A percentile compares a stretch with the other conserved stretches of the same genome.
phyloP scores from a whole-genome alignment of 2,888 invertebrate genomes.

The Mythimna ferrago region DNA sequence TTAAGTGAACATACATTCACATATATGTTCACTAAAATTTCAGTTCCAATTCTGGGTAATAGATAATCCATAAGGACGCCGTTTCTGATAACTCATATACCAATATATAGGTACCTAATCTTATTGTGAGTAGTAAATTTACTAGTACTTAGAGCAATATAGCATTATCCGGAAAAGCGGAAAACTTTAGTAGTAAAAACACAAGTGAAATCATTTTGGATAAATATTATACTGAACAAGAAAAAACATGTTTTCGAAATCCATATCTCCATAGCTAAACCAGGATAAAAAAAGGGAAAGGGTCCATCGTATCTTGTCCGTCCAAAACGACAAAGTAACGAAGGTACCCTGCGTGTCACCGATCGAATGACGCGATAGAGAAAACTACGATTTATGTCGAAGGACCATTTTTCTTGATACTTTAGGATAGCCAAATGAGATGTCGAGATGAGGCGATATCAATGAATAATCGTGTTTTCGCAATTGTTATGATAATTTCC shows the following conservation, averaged over 20 bases:
- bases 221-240: neutral
- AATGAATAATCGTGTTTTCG: constrained; percentile 50
- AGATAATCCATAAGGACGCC: neutral
- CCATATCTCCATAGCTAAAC: constrained; percentile 28
- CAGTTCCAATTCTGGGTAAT: neutral
- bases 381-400: constrained; percentile 56
- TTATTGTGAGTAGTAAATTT: too few species aligned
- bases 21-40: neutral
- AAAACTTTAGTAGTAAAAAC: neutral
- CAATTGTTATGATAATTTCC: constrained; percentile 55
- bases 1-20: too few species aligned
- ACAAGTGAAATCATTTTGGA: neutral
- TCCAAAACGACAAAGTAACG: constrained; percentile 49
- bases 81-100: neutral
- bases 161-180: neutral
- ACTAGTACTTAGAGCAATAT: neutral
- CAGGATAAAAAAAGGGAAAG: constrained; percentile 2
- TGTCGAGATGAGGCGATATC: constrained; percentile 51
- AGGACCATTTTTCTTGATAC: constrained; percentile 44
- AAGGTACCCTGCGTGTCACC: constrained; percentile 50
- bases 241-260: neutral
- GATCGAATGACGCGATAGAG: constrained; percentile 57
- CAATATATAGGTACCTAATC: neutral
- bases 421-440: constrained; percentile 32
- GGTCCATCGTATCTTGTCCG: constrained; percentile 27